Evolutionary conservation across 2,797 vertebrate species (phyloP).

Genomic region (Helostoma temminkii): DNA sequence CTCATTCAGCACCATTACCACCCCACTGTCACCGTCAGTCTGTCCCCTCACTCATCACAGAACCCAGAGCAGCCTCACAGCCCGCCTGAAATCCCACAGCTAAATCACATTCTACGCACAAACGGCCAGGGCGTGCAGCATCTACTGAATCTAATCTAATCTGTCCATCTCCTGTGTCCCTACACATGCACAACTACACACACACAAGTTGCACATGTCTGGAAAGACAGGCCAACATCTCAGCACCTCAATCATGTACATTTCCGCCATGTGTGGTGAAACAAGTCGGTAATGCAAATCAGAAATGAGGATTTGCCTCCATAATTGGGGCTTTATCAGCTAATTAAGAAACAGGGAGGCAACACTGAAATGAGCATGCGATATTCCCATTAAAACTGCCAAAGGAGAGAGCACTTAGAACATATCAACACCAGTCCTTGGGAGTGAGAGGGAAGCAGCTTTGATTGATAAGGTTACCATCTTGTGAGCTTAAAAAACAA

Average conservation of each 20-base stretch:
- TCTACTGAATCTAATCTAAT: constrained; percentile 82
- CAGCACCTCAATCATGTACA: constrained; percentile 69
- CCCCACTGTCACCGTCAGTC: constrained; percentile 78
- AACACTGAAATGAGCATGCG: constrained; percentile 69
- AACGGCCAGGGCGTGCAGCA: constrained; percentile 64
- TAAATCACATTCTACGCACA: constrained; percentile 82
- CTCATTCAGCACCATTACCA: constrained; percentile 81
- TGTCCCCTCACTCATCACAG: constrained; percentile 79
- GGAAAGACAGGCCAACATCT: constrained; percentile 53
- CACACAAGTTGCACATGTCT: constrained; percentile 37
- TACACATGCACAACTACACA: constrained; percentile 40
- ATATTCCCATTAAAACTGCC: constrained; percentile 69
- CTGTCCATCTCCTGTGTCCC: constrained; percentile 78
- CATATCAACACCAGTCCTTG: constrained; percentile 73
- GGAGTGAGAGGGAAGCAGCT: constrained; percentile 61
- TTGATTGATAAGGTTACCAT: constrained; percentile 78
- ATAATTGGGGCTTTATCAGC: constrained; percentile 80
- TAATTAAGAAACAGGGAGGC: constrained; percentile 79
- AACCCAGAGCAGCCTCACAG: constrained; percentile 62
- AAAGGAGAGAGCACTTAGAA: constrained; percentile 69
- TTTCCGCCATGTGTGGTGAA: constrained; percentile 65
- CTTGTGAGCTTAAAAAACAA: constrained; percentile 71
- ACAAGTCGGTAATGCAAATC: constrained; percentile 75
- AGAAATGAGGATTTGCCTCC: constrained; percentile 73
- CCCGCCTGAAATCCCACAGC: constrained; percentile 68